Evolutionary conservation across 2,113 vertebrate species (phyloP).

Genomic region (Pelodiscus sinensis): DNA sequence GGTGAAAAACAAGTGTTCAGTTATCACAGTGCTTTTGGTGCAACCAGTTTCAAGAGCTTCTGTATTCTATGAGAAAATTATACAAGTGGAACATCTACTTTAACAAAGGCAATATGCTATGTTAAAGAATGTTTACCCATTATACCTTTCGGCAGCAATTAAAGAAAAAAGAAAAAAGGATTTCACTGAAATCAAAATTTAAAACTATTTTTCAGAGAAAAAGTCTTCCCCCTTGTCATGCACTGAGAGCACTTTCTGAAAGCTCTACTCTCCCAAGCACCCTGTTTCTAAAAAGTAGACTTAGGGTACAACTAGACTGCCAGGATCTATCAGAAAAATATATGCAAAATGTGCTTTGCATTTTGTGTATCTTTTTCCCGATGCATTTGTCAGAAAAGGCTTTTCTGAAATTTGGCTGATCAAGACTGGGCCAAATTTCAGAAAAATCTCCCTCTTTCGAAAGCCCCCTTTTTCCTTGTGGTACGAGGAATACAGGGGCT

Average conservation of each 20-base stretch:
- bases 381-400: no score
- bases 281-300: not conserved
- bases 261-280: not conserved
- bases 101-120: not conserved
- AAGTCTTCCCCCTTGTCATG: not conserved
- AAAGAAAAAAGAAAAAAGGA: not conserved
- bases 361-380: no score
- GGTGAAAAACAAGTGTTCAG: not conserved
- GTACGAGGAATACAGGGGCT: no score
- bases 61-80: not conserved
- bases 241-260: not conserved
- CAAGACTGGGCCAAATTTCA: no score
- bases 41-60: not conserved
- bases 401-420: no score
- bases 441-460: no score
- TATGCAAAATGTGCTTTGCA: no score
- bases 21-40: not conserved
- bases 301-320: not conserved
- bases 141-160: not conserved
- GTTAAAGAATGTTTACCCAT: not conserved
- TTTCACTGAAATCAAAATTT: not conserved
- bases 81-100: not conserved
- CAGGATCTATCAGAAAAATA: no score
- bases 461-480: no score
- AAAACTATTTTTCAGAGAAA: not conserved